Evolutionary conservation across 37 sponge, comb jelly and placozoan genomes (phyloP).

Genomic region (Haliclona indistincta): DNA sequence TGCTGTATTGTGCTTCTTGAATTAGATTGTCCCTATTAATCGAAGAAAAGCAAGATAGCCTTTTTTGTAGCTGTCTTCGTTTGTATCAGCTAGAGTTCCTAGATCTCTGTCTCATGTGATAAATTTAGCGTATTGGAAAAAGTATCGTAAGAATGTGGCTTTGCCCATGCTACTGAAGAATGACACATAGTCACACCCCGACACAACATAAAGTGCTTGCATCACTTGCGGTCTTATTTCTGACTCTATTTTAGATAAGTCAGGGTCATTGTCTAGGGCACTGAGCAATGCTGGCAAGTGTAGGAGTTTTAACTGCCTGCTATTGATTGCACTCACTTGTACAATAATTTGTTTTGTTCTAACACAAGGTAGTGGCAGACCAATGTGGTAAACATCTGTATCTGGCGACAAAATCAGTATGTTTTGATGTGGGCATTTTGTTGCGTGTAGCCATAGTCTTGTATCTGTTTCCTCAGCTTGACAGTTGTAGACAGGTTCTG

Average conservation of each 20-base stretch:
- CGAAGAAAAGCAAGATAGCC: constrained; percentile 9
- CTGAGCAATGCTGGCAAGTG: background rate
- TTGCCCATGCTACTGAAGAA: constrained; percentile 22
- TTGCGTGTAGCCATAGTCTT: constrained; percentile 20
- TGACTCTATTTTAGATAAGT: constrained; percentile 11
- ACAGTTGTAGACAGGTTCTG: background rate
- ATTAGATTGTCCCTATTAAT: constrained; percentile 21
- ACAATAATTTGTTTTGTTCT: background rate
- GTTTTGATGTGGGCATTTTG: background rate
- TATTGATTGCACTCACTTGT: background rate
- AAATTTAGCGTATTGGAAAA: constrained; percentile 26
- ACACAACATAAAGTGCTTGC: constrained; percentile 9
- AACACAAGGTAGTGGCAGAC: background rate
- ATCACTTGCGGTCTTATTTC: background rate
- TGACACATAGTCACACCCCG: constrained; percentile 40
- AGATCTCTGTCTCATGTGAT: constrained; percentile 4
- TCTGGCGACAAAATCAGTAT: constrained; percentile 22
- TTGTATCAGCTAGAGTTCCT: background rate
- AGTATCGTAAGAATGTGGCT: background rate
- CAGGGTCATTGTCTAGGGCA: constrained; percentile 17
- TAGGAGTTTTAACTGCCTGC: background rate
- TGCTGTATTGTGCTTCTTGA: constrained; percentile 16
- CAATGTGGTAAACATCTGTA: constrained; percentile 32
- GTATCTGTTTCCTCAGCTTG: constrained; percentile 29
- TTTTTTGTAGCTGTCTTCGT: background rate